These are phyloP conservation scores for Brachionus koreanus DNA, from an alignment of 1,140 invertebrate genomes.

Conservation along the genomic window DNA sequence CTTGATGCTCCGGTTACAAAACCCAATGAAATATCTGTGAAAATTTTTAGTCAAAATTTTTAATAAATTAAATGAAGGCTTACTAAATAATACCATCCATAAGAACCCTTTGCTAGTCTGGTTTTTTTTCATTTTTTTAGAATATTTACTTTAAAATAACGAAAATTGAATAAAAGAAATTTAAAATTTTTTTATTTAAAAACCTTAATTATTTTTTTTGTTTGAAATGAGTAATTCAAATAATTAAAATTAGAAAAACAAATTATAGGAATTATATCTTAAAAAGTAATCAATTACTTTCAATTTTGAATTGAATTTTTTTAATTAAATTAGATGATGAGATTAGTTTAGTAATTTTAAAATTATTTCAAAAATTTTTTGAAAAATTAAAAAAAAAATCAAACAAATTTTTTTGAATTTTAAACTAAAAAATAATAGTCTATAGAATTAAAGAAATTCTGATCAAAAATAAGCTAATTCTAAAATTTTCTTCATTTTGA, in stretches of 20 bases:
- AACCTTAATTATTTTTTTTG: neutral
- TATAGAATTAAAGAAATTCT: no score
- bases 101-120: neutral
- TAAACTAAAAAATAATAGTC: no score
- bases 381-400: no score
- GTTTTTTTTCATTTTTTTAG: neutral
- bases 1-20: neutral
- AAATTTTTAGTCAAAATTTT: neutral
- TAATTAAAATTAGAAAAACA: neutral
- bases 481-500: no score
- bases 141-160: conserved; percentile 1
- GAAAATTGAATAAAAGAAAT: neutral
- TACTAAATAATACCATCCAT: neutral
- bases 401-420: no score
- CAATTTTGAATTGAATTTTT: neutral
- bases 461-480: no score
- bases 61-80: neutral
- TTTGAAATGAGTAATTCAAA: neutral
- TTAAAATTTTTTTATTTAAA: neutral
- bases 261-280: neutral
- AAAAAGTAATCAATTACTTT: neutral
- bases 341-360: neutral
- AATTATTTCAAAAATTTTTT: no score
- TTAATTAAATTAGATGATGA: neutral
- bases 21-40: neutral